phyloP scores from a whole-genome alignment of 2,113 vertebrate species.

The Eptatretus burgeri region DNA sequence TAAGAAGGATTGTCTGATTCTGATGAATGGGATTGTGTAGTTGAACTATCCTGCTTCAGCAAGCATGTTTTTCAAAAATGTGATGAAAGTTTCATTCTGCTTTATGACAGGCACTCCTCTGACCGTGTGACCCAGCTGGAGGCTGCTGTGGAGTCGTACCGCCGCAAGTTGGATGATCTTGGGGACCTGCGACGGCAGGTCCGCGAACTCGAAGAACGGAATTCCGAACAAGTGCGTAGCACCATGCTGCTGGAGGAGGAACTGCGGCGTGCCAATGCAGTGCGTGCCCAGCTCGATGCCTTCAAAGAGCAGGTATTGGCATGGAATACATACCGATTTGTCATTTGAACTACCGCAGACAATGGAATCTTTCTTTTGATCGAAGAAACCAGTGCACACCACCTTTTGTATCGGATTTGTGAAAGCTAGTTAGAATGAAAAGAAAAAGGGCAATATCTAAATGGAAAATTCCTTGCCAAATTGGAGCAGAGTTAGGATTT shows the following conservation, averaged over 20 bases:
- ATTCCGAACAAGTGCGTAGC: constrained; percentile 43
- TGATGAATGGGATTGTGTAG: no score
- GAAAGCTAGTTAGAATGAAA: no score
- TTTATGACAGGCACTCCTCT: constrained; percentile 32
- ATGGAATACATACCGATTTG: background rate
- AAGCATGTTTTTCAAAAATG: no score
- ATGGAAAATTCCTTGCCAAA: no score
- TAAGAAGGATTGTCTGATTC: no score
- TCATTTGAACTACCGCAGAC: no score
- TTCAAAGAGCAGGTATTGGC: constrained; percentile 58
- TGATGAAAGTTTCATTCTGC: background rate
- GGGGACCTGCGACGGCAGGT: constrained; percentile 49
- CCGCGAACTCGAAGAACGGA: constrained; percentile 51
- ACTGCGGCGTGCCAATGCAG: constrained; percentile 66
- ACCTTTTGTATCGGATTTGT: no score
- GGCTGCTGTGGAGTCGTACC: constrained; percentile 37
- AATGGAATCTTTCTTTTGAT: no score
- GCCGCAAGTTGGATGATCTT: constrained; percentile 46
- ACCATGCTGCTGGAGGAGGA: constrained; percentile 80
- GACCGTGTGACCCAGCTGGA: constrained; percentile 46
- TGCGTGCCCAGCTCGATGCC: constrained; percentile 55
- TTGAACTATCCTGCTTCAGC: no score
- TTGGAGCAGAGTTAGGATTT: no score
- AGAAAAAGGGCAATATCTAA: no score
- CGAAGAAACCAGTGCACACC: no score